These are phyloP conservation scores for Dicycla oo DNA, from an alignment of 2,888 invertebrate species.

Conservation along the genomic window DNA sequence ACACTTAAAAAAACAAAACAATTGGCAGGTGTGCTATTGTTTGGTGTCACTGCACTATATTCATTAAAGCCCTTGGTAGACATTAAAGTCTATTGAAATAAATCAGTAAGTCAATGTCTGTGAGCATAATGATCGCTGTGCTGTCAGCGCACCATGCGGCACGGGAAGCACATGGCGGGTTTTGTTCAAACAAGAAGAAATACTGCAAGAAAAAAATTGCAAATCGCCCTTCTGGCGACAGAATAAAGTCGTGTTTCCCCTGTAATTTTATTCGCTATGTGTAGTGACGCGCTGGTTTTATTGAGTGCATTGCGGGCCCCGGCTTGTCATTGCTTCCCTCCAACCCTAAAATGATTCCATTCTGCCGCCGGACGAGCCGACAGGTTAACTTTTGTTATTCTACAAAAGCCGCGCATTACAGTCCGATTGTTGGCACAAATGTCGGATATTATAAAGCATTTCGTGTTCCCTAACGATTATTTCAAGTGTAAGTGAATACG, in stretches of 20 bases:
- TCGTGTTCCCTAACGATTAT: conserved; percentile 82
- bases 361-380: conserved; percentile 85
- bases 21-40: conserved; percentile 46
- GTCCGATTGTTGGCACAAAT: conserved; percentile 89
- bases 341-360: conserved; percentile 89
- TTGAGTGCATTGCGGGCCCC: conserved; percentile 81
- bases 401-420: conserved; percentile 88
- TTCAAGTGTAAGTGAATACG: conserved; percentile 69
- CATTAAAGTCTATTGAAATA: conserved; percentile 71
- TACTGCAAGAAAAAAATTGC: conserved; percentile 29
- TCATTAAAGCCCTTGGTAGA: conserved; percentile 52
- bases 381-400: conserved; percentile 90
- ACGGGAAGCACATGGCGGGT: conserved; percentile 85
- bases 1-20: conserved; percentile 3
- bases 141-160: conserved; percentile 87
- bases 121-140: conserved; percentile 79
- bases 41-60: conserved; percentile 37
- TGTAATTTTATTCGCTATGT: conserved; percentile 30
- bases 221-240: conserved; percentile 38
- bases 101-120: conserved; percentile 83
- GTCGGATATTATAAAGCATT: conserved; percentile 87
- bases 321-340: conserved; percentile 89
- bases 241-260: conserved; percentile 63
- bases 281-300: conserved; percentile 66
- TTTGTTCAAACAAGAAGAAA: conserved; percentile 71